A percentile compares a stretch with the other conserved stretches of the same genome.
Evolutionary conservation across 1,140 invertebrate genomes (phyloP).

Genomic region (Melitaea cinxia): DNA sequence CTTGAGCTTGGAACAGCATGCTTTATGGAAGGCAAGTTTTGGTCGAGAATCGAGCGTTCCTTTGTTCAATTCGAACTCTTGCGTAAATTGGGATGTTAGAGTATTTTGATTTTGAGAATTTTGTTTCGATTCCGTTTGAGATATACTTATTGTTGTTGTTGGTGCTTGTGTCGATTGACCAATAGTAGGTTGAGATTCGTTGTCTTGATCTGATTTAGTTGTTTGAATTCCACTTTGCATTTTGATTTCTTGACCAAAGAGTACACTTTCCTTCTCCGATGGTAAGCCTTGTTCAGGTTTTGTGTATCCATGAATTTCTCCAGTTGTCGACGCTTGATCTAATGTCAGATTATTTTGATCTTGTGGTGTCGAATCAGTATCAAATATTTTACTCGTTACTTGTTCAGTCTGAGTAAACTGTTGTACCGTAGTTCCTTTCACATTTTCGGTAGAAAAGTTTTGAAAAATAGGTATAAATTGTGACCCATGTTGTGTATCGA

Average conservation of each 20-base stretch:
- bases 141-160: not conserved
- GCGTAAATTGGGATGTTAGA: not conserved
- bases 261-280: not conserved
- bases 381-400: not conserved
- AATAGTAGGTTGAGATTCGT: not conserved
- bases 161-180: slow-evolving; percentile 7
- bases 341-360: not conserved
- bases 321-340: slow-evolving; percentile 10
- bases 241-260: slow-evolving; percentile 7
- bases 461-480: slow-evolving; percentile 1
- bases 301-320: slow-evolving; percentile 33
- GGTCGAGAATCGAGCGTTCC: slow-evolving; percentile 3
- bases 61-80: slow-evolving; percentile 12
- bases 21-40: slow-evolving; percentile 20
- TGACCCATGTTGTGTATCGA: not conserved
- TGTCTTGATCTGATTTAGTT: not conserved
- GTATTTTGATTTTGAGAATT: slow-evolving; percentile 3
- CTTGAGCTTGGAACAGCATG: slow-evolving; percentile 15
- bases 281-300: slow-evolving; percentile 38
- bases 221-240: slow-evolving; percentile 15
- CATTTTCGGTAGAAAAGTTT: not conserved
- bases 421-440: not conserved
- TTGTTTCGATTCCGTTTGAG: not conserved
- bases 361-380: not conserved
- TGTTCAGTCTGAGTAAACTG: not conserved